Evolutionary conservation across 2,113 vertebrate genomes (phyloP).

Genomic region (Suricata suricatta): DNA sequence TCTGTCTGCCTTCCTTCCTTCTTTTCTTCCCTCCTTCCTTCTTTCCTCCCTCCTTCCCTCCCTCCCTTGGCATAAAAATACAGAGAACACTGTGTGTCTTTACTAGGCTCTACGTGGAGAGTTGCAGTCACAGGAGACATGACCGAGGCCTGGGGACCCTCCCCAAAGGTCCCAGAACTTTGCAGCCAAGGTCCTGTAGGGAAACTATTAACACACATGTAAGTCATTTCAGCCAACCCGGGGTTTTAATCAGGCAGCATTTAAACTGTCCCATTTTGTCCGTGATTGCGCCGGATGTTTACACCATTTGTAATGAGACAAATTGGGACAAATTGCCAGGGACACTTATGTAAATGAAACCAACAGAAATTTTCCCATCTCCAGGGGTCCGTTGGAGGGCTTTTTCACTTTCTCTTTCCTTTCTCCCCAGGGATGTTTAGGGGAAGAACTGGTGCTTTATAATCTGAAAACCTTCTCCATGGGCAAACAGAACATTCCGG

Average conservation of each 20-base stretch:
- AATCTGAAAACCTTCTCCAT: conserved; percentile 1
- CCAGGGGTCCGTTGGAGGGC: not conserved
- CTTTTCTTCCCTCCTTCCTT: too few species aligned
- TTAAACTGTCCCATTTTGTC: not conserved
- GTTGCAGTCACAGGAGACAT: fast-evolving
- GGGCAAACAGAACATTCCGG: not conserved
- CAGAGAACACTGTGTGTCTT: not conserved
- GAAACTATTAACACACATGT: not conserved
- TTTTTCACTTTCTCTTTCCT: not conserved
- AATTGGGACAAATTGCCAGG: conserved; percentile 71
- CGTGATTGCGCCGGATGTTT: conserved; percentile 35
- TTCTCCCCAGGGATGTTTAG: not conserved
- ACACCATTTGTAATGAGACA: conserved; percentile 65
- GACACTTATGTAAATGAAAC: conserved; percentile 71
- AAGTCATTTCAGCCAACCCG: not conserved
- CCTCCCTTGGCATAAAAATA: not conserved
- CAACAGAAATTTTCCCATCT: not conserved
- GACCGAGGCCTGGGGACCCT: not conserved
- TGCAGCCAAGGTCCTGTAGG: not conserved
- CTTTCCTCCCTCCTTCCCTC: too few species aligned
- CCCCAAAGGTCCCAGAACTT: not conserved
- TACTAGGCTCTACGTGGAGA: not conserved
- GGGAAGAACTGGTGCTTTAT: not conserved
- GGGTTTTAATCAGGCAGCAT: conserved; percentile 35
- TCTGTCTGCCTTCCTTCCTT: too few species aligned